Evolutionary conservation across 1,140 invertebrate species (phyloP).

Genomic region (Cheumatopsyche charites): DNA sequence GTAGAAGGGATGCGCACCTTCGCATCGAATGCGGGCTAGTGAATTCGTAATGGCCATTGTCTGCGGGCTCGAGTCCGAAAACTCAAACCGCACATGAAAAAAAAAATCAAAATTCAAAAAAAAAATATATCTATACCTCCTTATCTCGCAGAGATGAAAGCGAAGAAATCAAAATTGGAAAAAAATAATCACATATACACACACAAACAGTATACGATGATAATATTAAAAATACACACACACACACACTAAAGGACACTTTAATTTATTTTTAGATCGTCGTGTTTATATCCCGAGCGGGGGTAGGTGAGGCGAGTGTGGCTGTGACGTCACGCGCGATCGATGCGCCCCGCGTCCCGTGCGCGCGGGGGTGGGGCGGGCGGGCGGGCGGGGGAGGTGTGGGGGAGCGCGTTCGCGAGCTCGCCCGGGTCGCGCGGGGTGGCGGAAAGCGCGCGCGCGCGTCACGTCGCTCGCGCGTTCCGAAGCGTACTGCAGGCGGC

Average conservation of each 20-base stretch:
- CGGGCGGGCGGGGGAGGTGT: not conserved
- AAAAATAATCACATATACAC: too few relatives aligned
- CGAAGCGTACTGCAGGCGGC: not conserved
- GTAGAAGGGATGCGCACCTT: not conserved
- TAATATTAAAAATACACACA: too few relatives aligned
- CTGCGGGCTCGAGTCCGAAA: not conserved
- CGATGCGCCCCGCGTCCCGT: not conserved
- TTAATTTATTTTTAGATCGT: too few relatives aligned
- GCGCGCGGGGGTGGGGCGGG: not conserved
- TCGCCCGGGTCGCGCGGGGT: not conserved
- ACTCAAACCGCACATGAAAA: too few relatives aligned
- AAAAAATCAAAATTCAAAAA: not conserved
- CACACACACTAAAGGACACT: too few relatives aligned
- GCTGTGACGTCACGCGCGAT: constrained; percentile 19
- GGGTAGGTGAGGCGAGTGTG: not conserved
- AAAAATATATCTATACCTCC: not conserved
- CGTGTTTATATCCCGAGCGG: too few relatives aligned
- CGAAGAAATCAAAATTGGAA: too few relatives aligned
- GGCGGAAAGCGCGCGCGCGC: not conserved
- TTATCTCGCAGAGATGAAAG: too few relatives aligned
- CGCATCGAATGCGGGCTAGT: not conserved
- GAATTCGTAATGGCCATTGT: not conserved
- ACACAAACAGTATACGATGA: too few relatives aligned
- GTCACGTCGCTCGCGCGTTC: not conserved
- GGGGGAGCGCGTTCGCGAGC: not conserved